Percentiles rank a stretch among this genome's conserved stretches.
phyloP scores from a whole-genome alignment of 2,113 vertebrate genomes.

The Brachyistius frenatus region DNA sequence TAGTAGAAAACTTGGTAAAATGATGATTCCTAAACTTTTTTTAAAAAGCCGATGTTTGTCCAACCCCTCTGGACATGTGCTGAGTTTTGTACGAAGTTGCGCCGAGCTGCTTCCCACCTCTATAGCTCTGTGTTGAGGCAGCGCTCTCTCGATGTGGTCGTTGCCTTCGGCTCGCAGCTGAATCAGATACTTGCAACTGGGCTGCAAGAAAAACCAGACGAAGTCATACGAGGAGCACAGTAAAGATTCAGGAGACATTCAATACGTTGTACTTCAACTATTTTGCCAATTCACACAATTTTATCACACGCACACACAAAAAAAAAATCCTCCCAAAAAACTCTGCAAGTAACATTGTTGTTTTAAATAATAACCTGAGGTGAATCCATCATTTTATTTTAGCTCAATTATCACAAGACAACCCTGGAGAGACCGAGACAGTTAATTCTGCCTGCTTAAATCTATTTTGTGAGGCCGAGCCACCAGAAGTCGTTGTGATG shows the following conservation, averaged over 20 bases:
- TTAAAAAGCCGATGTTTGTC: not conserved
- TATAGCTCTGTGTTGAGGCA: constrained; percentile 91
- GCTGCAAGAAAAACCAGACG: constrained; percentile 82
- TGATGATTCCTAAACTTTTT: too few relatives aligned
- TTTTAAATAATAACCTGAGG: too few relatives aligned
- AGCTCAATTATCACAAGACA: too few relatives aligned
- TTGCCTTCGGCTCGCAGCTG: constrained; percentile 96
- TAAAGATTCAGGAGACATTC: not conserved
- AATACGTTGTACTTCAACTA: too few relatives aligned
- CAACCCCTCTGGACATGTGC: not conserved
- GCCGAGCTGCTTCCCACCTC: constrained; percentile 81
- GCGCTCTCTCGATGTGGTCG: constrained; percentile 95
- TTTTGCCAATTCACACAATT: too few relatives aligned
- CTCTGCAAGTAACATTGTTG: too few relatives aligned
- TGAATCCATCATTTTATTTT: too few relatives aligned
- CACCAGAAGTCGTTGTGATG: not conserved
- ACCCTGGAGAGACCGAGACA: not conserved
- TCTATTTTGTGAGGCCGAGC: not conserved
- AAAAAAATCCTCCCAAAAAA: too few relatives aligned
- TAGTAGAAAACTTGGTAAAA: too few relatives aligned
- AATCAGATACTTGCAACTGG: constrained; percentile 92
- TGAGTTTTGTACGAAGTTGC: not conserved
- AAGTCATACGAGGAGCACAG: not conserved
- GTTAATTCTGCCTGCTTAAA: not conserved
- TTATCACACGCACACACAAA: too few relatives aligned